A percentile compares a stretch with the other conserved stretches of the same genome.
Conservation (phyloP, 37 sponge, comb jelly and placozoan genomes). For the Aphrocallistes beatrix region DNA sequence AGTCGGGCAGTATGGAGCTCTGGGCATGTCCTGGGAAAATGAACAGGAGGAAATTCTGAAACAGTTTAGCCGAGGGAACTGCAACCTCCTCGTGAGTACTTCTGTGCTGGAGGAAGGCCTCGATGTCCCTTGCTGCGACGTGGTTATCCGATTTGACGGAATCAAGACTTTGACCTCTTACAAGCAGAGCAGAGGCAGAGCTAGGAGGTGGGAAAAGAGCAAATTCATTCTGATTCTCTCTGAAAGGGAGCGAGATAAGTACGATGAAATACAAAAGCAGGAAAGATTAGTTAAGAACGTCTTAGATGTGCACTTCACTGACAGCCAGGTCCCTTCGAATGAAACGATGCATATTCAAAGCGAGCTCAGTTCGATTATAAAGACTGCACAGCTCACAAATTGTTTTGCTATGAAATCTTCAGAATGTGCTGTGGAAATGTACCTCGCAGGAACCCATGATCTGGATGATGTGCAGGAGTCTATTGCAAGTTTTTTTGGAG, state of each 20-base stretch:
- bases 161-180: constrained; percentile 44
- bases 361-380: too few species aligned
- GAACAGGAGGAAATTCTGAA: constrained; percentile 35
- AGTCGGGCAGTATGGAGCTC: neutral
- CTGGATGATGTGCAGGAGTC: neutral
- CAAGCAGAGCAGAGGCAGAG: constrained; percentile 57
- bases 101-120: constrained; percentile 62
- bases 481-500: too few species aligned
- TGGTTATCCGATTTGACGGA: constrained; percentile 48
- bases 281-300: neutral
- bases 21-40: neutral
- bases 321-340: neutral
- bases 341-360: neutral
- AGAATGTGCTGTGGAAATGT: neutral
- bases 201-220: constrained; percentile 34
- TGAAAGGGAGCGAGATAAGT: neutral
- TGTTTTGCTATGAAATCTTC: neutral
- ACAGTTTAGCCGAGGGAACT: constrained; percentile 25
- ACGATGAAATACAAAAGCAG: neutral
- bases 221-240: constrained; percentile 27
- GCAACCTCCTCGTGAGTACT: constrained; percentile 47
- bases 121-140: constrained; percentile 54
- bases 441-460: neutral
- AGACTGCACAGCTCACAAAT: too few species aligned
- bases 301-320: neutral